These are phyloP conservation scores for Spialia ferax DNA, from an alignment of 2,888 invertebrate species.

Conservation along the genomic window DNA sequence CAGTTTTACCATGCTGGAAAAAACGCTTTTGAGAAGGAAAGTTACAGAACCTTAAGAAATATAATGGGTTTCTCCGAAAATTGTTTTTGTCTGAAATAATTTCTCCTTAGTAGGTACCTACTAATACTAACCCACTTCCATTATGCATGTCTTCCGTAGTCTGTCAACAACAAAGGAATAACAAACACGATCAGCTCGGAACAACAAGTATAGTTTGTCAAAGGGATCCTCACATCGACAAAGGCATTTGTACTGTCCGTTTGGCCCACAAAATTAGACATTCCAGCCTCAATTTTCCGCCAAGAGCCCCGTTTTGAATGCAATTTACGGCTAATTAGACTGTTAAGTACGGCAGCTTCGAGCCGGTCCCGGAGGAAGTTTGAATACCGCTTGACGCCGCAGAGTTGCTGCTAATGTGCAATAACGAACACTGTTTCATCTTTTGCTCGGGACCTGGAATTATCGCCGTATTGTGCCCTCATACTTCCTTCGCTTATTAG, in stretches of 20 bases:
- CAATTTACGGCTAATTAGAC: conserved; percentile 83
- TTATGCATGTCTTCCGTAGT: neutral
- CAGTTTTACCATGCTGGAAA: too few relatives aligned
- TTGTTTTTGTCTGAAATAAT: neutral
- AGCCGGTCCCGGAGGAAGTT: conserved; percentile 34
- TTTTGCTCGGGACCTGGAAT: neutral
- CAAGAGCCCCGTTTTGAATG: conserved; percentile 77
- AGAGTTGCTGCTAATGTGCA: conserved; percentile 14
- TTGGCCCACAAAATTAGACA: conserved; percentile 69
- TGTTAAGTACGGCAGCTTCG: conserved; percentile 72
- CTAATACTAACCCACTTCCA: neutral
- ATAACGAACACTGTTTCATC: conserved; percentile 9
- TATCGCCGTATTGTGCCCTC: neutral
- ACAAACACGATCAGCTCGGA: conserved; percentile 6
- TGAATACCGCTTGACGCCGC: conserved; percentile 42
- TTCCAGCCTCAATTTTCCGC: conserved; percentile 79
- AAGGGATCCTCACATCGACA: conserved; percentile 16
- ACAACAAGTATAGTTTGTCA: conserved; percentile 13
- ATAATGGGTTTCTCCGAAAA: neutral
- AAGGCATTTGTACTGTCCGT: conserved; percentile 16
- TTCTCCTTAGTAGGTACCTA: too few relatives aligned
- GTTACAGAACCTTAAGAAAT: too few relatives aligned
- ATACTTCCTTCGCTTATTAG: neutral
- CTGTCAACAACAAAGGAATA: neutral
- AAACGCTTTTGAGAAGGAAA: too few relatives aligned